Evolutionary conservation across 2,888 invertebrate species (phyloP), one percentile per base, ranked within the genome.

Genomic region (Trachelus troglodyta): DNA sequence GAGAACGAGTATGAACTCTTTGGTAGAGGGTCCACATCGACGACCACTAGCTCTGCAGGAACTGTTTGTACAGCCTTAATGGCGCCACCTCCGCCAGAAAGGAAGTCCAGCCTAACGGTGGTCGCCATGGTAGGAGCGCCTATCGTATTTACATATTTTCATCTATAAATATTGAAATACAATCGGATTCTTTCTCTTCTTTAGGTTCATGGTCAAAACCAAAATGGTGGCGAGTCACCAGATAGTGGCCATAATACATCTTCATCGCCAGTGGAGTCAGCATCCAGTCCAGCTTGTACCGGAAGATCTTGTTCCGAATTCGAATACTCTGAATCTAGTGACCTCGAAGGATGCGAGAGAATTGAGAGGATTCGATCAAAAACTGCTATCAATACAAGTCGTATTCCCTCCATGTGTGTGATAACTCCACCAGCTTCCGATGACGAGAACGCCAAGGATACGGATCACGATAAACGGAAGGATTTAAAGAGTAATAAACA

Each of bases 401-500:
- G 97, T 84, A 98, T 98, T 88, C 98, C 98, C 1, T 97, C 97
- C 9, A 96, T 98, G 95, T 98, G 97, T 91, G 97, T 97, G 3
- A 97, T 97, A 75, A 97, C 97, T 30, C 97, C 97, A 6, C 95
- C 95, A 0, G 96, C 96, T 81, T 97, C 97, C 82, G 97, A 97
- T 85, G 97, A 97, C 87, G 97, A 97, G 90, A 95, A 95, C 83
- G 93, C 94, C 80, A 91, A 86, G 87, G 93, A 89, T 81, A 88
- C 71, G 83, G 87, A 83, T 86, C 91, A 85, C 85, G 88, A 80
- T 88, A 89, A 83, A 15, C 83, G 79, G 2, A 76, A 81, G 37
- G 82, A 76, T 9, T 83, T 83, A 0, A 81, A 78, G 9, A 79
- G 79, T 0, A 87, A 87, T 12, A 76, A 79, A 6, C 82, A 82